phyloP scores from a whole-genome alignment of 2,113 vertebrate species.

The Thalassoma bifasciatum region DNA sequence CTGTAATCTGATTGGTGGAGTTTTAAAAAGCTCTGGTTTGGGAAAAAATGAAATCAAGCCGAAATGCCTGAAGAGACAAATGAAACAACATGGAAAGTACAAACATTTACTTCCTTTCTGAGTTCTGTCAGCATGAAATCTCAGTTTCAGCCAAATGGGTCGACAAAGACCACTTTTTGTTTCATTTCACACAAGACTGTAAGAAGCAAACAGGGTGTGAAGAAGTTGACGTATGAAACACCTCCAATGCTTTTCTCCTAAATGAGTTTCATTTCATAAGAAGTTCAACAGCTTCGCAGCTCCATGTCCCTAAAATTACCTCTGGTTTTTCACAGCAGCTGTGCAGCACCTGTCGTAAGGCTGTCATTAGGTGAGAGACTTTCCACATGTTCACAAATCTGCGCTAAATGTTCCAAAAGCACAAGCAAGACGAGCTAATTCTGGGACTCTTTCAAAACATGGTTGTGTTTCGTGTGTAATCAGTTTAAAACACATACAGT shows the following conservation, averaged over 20 bases:
- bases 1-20: no score
- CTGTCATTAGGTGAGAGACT: conserved; percentile 18
- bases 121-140: not conserved
- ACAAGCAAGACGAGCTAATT: conserved; percentile 5
- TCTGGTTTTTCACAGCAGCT: conserved; percentile 35
- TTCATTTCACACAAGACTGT: conserved; percentile 6
- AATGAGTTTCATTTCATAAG: conserved; percentile 40
- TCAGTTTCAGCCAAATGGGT: conserved; percentile 12
- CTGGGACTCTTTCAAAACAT: not conserved
- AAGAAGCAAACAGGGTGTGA: no score
- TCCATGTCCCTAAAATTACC: conserved; percentile 27
- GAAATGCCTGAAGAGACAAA: no score
- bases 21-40: no score
- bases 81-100: not conserved
- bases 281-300: conserved; percentile 18
- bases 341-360: conserved; percentile 9
- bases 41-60: no score
- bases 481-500: conserved; percentile 6
- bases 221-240: not conserved
- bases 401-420: conserved; percentile 2
- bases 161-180: not conserved
- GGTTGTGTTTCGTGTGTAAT: not conserved
- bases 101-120: not conserved
- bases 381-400: conserved; percentile 36
- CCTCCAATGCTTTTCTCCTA: conserved; percentile 10